Percentiles rank a stretch among this genome's conserved stretches.
Conservation (phyloP, 1,140 invertebrate genomes). For the Calosoma granatense region DNA sequence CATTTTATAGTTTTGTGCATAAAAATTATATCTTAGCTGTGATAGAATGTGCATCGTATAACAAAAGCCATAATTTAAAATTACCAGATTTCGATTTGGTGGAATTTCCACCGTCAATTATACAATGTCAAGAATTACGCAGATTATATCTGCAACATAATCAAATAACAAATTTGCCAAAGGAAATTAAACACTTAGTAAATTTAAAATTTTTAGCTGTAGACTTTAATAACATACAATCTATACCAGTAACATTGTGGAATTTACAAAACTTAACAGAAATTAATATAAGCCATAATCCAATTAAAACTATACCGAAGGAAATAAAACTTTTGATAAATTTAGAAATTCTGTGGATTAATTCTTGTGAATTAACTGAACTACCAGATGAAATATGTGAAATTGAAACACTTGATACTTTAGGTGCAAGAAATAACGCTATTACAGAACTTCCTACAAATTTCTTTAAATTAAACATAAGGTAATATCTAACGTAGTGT, state of each 20-base stretch:
- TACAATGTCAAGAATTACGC: constrained; percentile 41
- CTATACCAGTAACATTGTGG: constrained; percentile 47
- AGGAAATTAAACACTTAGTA: constrained; percentile 25
- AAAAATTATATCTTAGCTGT: constrained; percentile 48
- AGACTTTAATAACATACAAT: constrained; percentile 57
- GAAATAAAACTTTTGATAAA: constrained; percentile 58
- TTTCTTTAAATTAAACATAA: constrained; percentile 39
- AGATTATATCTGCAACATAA: constrained; percentile 48
- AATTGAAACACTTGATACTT: constrained; percentile 60
- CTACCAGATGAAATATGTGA: constrained; percentile 60
- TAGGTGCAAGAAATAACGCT: constrained; percentile 50
- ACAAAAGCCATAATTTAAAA: constrained; percentile 43
- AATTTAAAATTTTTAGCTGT: constrained; percentile 40
- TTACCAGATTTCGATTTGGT: constrained; percentile 47
- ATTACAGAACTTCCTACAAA: constrained; percentile 41
- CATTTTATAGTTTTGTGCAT: constrained; percentile 48
- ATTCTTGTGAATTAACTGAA: constrained; percentile 40
- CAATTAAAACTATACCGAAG: constrained; percentile 53
- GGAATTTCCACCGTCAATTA: constrained; percentile 41
- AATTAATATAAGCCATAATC: constrained; percentile 76
- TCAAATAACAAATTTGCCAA: constrained; percentile 39
- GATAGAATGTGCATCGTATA: constrained; percentile 45
- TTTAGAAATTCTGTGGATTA: constrained; percentile 66
- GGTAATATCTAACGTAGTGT: constrained; percentile 13
- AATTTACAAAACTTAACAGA: constrained; percentile 55